Percentiles rank a stretch among this genome's conserved stretches.
phyloP scores from a whole-genome alignment of 2,113 vertebrate genomes.

The Megatriorchis doriae region DNA sequence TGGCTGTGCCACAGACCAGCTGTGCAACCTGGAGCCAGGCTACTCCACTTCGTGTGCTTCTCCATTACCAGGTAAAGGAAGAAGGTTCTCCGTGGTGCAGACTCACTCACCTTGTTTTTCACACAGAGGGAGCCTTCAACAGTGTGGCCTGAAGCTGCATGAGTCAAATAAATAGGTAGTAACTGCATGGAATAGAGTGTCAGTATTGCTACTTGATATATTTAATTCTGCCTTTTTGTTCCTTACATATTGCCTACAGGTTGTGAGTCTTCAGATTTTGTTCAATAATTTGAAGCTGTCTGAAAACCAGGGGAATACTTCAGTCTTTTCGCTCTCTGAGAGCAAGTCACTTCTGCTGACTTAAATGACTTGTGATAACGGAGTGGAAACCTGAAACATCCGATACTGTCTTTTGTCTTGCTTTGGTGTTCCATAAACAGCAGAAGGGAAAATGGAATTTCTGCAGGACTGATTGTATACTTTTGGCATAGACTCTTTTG shows the following conservation, averaged over 20 bases:
- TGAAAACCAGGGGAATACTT: neutral
- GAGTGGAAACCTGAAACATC: neutral
- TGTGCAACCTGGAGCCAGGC: neutral
- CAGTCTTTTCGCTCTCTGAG: neutral
- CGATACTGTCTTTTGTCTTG: neutral
- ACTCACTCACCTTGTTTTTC: neutral
- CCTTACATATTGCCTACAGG: neutral
- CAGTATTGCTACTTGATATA: neutral
- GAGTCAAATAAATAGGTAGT: neutral
- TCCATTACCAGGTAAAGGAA: neutral
- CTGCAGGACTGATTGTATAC: neutral
- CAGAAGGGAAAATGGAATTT: slow-evolving; percentile 3
- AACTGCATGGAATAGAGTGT: neutral
- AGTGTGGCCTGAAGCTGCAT: neutral
- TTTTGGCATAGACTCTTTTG: neutral
- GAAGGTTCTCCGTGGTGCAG: neutral
- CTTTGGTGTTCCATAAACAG: neutral
- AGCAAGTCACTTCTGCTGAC: neutral
- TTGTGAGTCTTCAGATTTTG: neutral
- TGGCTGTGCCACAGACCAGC: neutral
- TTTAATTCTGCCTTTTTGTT: neutral
- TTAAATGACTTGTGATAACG: neutral
- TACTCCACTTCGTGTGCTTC: neutral
- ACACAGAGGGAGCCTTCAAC: neutral
- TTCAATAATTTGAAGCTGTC: neutral